Evolutionary conservation across 1,140 invertebrate species (phyloP), one percentile per base, ranked within the genome.

Genomic region (Drosophila pruinosa): DNA sequence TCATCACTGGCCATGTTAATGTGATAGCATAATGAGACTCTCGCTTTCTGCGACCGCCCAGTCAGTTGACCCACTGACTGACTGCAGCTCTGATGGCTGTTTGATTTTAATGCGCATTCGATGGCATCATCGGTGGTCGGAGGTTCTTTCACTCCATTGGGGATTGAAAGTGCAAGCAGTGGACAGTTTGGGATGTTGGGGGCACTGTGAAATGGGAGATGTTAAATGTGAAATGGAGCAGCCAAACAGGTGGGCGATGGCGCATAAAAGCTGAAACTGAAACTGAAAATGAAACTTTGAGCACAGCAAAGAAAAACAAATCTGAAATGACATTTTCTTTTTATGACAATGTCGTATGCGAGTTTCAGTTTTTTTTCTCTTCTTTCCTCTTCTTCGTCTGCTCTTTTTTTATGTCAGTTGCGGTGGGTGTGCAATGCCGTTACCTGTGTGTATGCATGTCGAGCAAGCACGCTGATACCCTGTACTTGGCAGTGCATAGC

Each of bases 251-350:
- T 72, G 70, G 70, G 70, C 63, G 56, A 45, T 15, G 8, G 36
- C 28, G 24, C 28, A 38, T 21, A 15, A 19, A 45, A 43, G 45
- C 34, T 21, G 61, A 59, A 72, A 57, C 54, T 65, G 38, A n/a
- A 62, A 76, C 48, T 54, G 72, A 85, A 80, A 85, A 57, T 76
- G 76, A 82, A 79, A 83, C 75, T 70, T 43, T 39, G 17, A 48
- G 41, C 14, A 6, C n/a, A 47, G 52, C 24, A 58, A 26, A 28
- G 15, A 15, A 41, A 56, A 26, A 39, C 34, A 57, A 62, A 62
- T 75, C 39, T 24, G 24, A 70, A 57, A 65, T 68, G 64, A 72
- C 70, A 72, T 72, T 72, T 71, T 48, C 4, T 34, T 61, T 70
- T 64, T 68, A 72, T 53, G 24, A 59, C 62, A 65, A 65, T 41